These are phyloP conservation scores for Canis aureus DNA, from an alignment of 2,113 vertebrate species.

Conservation along the genomic window DNA sequence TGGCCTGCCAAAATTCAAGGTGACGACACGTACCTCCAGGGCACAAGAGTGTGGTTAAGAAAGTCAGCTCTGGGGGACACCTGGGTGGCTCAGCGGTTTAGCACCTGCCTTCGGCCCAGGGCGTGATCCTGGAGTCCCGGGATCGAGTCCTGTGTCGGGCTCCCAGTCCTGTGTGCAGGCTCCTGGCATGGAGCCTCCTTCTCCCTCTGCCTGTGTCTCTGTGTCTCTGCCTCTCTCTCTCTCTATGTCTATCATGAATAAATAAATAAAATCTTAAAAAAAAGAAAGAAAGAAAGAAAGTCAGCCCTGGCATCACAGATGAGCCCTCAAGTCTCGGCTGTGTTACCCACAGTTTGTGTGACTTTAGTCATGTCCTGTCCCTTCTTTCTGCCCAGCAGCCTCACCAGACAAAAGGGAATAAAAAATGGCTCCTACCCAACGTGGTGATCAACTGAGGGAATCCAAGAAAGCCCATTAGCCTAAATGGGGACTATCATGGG, in stretches of 20 bases:
- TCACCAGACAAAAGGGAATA: not conserved
- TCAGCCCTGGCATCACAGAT: not conserved
- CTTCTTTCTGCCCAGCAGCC: not conserved
- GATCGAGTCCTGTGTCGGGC: too few relatives aligned
- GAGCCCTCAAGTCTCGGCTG: not conserved
- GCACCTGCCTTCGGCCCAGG: too few relatives aligned
- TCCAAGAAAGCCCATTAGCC: not conserved
- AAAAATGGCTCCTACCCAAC: not conserved
- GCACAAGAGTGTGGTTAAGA: not conserved
- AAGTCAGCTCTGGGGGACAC: not conserved
- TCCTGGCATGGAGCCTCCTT: too few relatives aligned
- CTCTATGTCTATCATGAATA: too few relatives aligned
- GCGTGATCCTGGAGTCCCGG: too few relatives aligned
- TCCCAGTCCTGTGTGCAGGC: too few relatives aligned
- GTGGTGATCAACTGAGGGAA: not conserved
- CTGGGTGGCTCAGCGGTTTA: too few relatives aligned
- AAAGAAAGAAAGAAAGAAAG: not conserved
- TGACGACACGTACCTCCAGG: not conserved
- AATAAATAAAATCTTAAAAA: too few relatives aligned
- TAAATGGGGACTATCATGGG: fast-evolving
- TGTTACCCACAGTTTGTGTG: not conserved
- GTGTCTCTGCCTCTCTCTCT: too few relatives aligned
- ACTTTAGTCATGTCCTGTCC: not conserved
- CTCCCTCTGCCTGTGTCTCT: too few relatives aligned
- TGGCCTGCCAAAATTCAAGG: not conserved